phyloP scores from a whole-genome alignment of 1,140 invertebrate genomes.

The Rhopalosiphum maidis region DNA sequence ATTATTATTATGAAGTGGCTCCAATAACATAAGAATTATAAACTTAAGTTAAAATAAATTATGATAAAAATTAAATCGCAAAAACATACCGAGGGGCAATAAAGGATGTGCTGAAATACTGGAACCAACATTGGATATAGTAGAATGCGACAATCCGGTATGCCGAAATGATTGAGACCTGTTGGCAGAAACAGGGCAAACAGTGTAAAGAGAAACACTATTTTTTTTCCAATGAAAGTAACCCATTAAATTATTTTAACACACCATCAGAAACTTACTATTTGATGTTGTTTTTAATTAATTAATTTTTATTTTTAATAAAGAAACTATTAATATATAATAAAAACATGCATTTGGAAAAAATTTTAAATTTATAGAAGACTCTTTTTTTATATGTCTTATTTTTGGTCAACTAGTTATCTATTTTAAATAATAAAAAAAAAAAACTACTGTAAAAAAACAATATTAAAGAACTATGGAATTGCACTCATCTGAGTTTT shows the following conservation, averaged over 20 bases:
- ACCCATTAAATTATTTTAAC: constrained; percentile 18
- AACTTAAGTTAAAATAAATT: constrained; percentile 38
- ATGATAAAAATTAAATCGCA: constrained; percentile 51
- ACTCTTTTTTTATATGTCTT: background rate
- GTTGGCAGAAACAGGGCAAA: constrained; percentile 72
- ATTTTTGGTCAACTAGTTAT: background rate
- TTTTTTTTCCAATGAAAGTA: constrained; percentile 56
- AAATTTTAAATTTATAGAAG: background rate
- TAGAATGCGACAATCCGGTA: constrained; percentile 67
- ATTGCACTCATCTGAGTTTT: background rate
- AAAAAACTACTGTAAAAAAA: background rate
- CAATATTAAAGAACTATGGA: background rate
- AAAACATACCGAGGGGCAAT: constrained; percentile 71
- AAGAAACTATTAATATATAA: background rate
- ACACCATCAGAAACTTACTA: constrained; percentile 55
- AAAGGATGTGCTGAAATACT: constrained; percentile 83
- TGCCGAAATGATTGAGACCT: constrained; percentile 85
- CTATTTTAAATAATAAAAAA: background rate
- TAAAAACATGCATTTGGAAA: constrained; percentile 16
- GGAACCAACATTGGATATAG: constrained; percentile 72
- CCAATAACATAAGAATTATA: constrained; percentile 37
- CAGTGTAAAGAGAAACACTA: constrained; percentile 54
- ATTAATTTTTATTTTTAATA: background rate
- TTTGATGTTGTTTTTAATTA: background rate
- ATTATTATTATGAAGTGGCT: constrained; percentile 43